Evolutionary conservation across 1,140 invertebrate species (phyloP), one percentile per base, ranked within the genome.

Genomic region (Spodoptera litura): DNA sequence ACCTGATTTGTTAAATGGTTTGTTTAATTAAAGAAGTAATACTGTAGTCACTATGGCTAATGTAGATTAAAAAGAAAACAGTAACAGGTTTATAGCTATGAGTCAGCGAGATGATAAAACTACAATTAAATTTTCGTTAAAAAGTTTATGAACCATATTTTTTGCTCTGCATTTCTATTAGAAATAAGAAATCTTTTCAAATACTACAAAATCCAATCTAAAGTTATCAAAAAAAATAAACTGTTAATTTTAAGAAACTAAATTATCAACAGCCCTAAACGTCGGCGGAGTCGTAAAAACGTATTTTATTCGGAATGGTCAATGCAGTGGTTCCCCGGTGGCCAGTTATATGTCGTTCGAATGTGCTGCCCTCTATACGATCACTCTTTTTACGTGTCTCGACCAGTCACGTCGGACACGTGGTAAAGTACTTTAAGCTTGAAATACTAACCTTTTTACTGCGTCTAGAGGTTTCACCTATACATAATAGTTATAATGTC

Each of bases 261-360:
- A 51, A 12, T 15, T 44, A 4, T 9, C 4, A n/a, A 49, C 74
- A 66, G 13, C 52, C 53, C 73, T 53, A 77, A 61, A 56, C 53
- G 31, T 1, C 52, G 70, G 61, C 44, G 12, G 53, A 74, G 71
- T 83, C 78, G 76, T 81, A 79, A 81, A 83, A 56, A 78, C 76
- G 83, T 85, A 78, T 85, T 83, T 83, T 85, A 85, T 85, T 53
- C 76, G 66, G 76, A 27, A 73, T 71, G 81, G 81, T 77, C 79
- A 74, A 59, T 58, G 68, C 66, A 81, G 80, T 79, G 55, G 79
- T 64, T 78, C 83, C 79, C 78, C 68, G n/a, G 83, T 25, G 81
- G 71, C 59, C 74, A 64, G 79, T 81, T 78, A 61, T 3, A 61
- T 73, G 55, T 71, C 52, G 61, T 71, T 75, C 74, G 49, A 75